Evolutionary conservation across 2,888 invertebrate species (phyloP).

Genomic region (Dasypogon diadema): DNA sequence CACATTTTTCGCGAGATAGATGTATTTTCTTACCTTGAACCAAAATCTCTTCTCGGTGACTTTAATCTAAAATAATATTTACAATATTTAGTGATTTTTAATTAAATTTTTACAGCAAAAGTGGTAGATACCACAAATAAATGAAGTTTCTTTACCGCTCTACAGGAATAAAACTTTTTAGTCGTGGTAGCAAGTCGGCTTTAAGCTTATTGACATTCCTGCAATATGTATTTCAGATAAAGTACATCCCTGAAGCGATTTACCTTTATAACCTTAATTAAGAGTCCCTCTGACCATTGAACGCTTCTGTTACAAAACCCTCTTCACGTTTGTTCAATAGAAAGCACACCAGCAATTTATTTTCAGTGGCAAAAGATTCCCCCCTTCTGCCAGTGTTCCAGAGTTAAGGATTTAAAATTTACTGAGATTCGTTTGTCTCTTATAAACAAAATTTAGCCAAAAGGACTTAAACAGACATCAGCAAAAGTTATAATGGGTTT

Average conservation of each 20-base stretch:
- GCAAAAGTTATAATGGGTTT: conserved; percentile 3
- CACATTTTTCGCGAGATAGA: too few relatives aligned
- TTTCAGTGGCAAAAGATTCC: background rate
- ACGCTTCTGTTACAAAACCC: background rate
- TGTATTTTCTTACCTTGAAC: too few relatives aligned
- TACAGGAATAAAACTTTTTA: too few relatives aligned
- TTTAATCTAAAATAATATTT: too few relatives aligned
- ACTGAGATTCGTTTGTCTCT: background rate
- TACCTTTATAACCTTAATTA: background rate
- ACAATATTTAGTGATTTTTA: too few relatives aligned
- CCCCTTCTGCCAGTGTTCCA: background rate
- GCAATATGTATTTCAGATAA: too few relatives aligned
- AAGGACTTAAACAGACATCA: conserved; percentile 3
- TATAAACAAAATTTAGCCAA: conserved; percentile 3
- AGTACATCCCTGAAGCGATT: background rate
- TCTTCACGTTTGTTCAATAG: background rate
- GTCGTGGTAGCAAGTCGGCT: too few relatives aligned
- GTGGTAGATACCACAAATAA: too few relatives aligned
- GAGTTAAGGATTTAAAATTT: background rate
- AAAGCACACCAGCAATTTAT: background rate
- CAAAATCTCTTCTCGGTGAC: too few relatives aligned
- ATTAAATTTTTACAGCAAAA: too few relatives aligned
- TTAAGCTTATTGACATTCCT: too few relatives aligned
- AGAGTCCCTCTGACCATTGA: background rate
- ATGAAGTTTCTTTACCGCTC: too few relatives aligned